Percentiles rank a stretch among this genome's conserved stretches.
Conservation (phyloP, 1,140 invertebrate genomes). For the Caenorhabditis briggsae region DNA sequence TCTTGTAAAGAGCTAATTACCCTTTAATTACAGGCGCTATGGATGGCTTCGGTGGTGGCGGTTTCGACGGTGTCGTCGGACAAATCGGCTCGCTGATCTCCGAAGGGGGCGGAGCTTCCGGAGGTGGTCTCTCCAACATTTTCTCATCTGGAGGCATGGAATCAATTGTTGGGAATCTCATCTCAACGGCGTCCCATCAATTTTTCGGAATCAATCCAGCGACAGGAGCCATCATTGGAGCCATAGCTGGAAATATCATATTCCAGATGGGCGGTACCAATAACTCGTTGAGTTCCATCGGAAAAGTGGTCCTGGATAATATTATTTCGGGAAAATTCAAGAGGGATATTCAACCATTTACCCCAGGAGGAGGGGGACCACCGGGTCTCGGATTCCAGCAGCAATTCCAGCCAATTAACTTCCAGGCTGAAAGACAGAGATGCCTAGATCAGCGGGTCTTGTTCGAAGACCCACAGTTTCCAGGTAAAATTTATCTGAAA, state of each 20-base stretch:
- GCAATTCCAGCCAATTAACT: constrained; percentile 84
- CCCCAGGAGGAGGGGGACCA: constrained; percentile 42
- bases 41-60: constrained; percentile 71
- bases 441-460: constrained; percentile 80
- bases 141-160: constrained; percentile 70
- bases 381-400: constrained; percentile 79
- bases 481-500: not conserved
- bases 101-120: constrained; percentile 61
- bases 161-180: constrained; percentile 62
- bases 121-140: constrained; percentile 67
- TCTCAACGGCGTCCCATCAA: constrained; percentile 65
- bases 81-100: constrained; percentile 68
- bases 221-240: constrained; percentile 72
- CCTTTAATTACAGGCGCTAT: constrained; percentile 59
- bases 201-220: constrained; percentile 70
- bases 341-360: constrained; percentile 61
- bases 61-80: constrained; percentile 67
- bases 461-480: constrained; percentile 84
- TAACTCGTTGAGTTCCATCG: constrained; percentile 71
- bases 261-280: constrained; percentile 73
- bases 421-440: constrained; percentile 69
- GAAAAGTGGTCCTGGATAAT: constrained; percentile 74
- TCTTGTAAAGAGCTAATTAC: too few relatives aligned
- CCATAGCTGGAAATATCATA: constrained; percentile 73
- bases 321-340: constrained; percentile 74